A percentile compares a stretch with the other conserved stretches of the same genome.
Evolutionary conservation across 2,113 vertebrate genomes (phyloP).

Genomic region (Crotalus helleri): DNA sequence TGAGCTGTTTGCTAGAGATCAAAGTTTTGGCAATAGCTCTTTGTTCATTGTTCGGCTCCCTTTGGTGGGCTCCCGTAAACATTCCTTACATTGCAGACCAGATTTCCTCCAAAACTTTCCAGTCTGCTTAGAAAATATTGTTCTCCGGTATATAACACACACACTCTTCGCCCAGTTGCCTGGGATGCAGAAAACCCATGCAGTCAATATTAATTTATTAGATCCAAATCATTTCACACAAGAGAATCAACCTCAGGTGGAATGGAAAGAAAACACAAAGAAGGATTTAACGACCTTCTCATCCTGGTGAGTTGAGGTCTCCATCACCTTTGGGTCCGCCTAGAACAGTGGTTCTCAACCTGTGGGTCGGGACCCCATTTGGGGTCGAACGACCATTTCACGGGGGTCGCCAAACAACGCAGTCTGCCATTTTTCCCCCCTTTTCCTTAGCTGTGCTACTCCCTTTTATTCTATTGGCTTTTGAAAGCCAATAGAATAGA

Average conservation of each 20-base stretch:
- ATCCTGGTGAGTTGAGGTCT: not conserved
- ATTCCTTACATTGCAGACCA: not conserved
- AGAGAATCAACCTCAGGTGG: not conserved
- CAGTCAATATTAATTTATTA: not conserved
- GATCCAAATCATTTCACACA: not conserved
- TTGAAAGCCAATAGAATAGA: no score
- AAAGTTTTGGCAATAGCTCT: not conserved
- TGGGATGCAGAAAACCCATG: not conserved
- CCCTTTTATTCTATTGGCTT: no score
- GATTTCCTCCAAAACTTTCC: not conserved
- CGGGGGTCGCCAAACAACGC: no score
- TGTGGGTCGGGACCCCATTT: no score
- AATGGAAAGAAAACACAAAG: not conserved
- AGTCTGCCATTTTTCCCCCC: no score
- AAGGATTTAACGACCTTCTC: not conserved
- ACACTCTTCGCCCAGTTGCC: not conserved
- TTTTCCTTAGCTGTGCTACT: no score
- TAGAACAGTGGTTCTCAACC: not conserved
- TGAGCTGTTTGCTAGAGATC: not conserved
- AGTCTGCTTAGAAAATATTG: not conserved
- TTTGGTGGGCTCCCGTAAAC: not conserved
- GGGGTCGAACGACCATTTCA: no score
- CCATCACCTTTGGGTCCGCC: not conserved
- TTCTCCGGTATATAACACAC: not conserved
- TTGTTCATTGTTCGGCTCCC: not conserved